These are phyloP conservation scores for Holcopasites calliopsidis DNA, from an alignment of 1,140 invertebrate genomes.

Conservation along the genomic window DNA sequence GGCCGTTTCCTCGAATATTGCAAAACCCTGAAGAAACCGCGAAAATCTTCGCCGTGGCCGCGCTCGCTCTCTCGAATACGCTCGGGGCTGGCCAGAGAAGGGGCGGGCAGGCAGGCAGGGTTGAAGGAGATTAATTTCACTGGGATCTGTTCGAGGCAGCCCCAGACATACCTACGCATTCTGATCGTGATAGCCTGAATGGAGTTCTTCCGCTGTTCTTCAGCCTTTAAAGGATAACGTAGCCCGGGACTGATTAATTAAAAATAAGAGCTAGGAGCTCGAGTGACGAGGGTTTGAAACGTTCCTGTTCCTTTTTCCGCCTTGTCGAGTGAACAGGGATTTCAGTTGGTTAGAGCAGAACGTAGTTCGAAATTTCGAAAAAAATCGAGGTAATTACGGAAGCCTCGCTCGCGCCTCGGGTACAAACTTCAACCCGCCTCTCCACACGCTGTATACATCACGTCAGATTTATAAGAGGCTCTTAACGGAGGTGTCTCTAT, in stretches of 20 bases:
- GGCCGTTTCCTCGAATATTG: conserved; percentile 22
- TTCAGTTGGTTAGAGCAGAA: not conserved
- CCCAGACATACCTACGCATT: conserved; percentile 23
- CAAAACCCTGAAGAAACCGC: conserved; percentile 35
- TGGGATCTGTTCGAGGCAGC: conserved; percentile 14
- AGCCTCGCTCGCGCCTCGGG: not conserved
- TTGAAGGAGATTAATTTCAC: conserved; percentile 31
- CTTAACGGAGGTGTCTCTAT: conserved; percentile 1
- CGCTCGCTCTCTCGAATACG: not conserved
- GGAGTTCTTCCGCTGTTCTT: not conserved
- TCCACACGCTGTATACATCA: not conserved
- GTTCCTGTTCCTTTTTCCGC: not conserved
- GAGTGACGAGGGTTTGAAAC: not conserved
- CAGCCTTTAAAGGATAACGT: not conserved
- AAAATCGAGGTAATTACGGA: conserved; percentile 12
- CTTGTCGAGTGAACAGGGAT: too few relatives aligned
- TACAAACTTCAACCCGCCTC: not conserved
- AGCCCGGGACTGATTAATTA: conserved; percentile 16
- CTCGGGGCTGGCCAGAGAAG: not conserved
- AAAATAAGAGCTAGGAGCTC: not conserved
- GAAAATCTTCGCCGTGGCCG: conserved; percentile 25
- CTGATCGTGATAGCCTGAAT: not conserved
- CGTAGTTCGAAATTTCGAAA: not conserved
- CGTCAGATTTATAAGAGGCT: not conserved
- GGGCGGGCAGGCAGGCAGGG: not conserved